Evolutionary conservation across 2,888 invertebrate species (phyloP).

Genomic region (Microctonus brassicae): DNA sequence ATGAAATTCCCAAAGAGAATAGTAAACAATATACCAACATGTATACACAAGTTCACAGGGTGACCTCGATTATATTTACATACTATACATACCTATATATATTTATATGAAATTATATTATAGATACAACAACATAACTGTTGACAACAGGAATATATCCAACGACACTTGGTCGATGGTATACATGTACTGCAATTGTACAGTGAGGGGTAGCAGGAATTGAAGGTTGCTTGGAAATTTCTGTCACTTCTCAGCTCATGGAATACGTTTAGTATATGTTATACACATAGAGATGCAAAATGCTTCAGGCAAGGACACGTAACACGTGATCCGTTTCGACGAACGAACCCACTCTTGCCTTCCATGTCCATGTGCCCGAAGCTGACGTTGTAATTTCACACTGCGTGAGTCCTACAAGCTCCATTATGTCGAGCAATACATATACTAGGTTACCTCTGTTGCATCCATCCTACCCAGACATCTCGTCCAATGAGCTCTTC

Average conservation of each 20-base stretch:
- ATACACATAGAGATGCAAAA: neutral
- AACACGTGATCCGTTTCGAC: conserved; percentile 55
- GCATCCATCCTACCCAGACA: conserved; percentile 6
- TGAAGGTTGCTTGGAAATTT: conserved; percentile 22
- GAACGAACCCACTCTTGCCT: conserved; percentile 43
- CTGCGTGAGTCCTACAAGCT: conserved; percentile 55
- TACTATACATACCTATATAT: no score
- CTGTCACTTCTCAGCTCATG: conserved; percentile 45
- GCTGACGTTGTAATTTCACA: conserved; percentile 63
- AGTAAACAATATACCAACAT: neutral
- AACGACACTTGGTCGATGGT: neutral
- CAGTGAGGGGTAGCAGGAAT: neutral
- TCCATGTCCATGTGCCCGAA: conserved; percentile 36
- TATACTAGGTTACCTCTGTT: conserved; percentile 13
- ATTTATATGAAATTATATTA: no score
- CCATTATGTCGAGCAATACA: conserved; percentile 48
- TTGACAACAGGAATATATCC: neutral
- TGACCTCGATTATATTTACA: conserved; percentile 45
- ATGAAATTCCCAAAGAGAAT: conserved; percentile 29
- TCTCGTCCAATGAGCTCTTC: neutral
- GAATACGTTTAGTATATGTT: conserved; percentile 17
- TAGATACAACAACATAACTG: no score
- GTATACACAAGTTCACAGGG: conserved; percentile 41
- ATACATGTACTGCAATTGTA: no score
- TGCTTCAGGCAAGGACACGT: conserved; percentile 33